Conservation (phyloP, 2,113 vertebrate species). For the Oriolus oriolus region DNA sequence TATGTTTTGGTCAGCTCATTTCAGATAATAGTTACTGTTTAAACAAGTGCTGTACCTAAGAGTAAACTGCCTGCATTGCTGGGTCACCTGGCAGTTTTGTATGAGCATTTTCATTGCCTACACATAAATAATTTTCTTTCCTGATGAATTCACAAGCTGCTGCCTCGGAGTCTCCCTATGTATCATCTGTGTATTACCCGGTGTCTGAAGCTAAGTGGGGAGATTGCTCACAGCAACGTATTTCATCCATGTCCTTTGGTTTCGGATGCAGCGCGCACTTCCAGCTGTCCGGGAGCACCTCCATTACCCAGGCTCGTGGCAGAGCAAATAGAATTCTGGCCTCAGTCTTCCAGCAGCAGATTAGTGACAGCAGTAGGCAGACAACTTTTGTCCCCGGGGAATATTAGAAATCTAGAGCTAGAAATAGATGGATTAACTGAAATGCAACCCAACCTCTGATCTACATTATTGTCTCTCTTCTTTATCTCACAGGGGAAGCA, state of each 20-base stretch:
- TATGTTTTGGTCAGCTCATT: background rate
- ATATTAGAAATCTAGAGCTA: slow-evolving; percentile 47
- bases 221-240: slow-evolving; percentile 71
- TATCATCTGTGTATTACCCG: background rate
- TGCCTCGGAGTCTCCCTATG: background rate
- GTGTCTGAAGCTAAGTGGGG: slow-evolving; percentile 68
- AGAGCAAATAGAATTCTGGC: slow-evolving; percentile 61
- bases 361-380: slow-evolving; percentile 52
- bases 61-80: background rate
- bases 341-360: slow-evolving; percentile 25
- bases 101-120: background rate
- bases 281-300: slow-evolving; percentile 73
- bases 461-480: slow-evolving; percentile 50
- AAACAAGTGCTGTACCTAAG: background rate
- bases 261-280: background rate
- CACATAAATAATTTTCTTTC: background rate
- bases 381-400: slow-evolving; percentile 25
- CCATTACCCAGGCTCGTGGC: slow-evolving; percentile 66
- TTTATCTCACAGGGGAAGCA: slow-evolving; percentile 55
- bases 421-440: slow-evolving; percentile 65
- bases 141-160: background rate
- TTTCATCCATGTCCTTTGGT: slow-evolving; percentile 63
- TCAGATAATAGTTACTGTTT: background rate
- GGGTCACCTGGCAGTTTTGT: background rate
- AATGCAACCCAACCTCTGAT: slow-evolving; percentile 51